Percentiles rank a stretch among this genome's conserved stretches.
phyloP scores from a whole-genome alignment of 2,797 vertebrate species.

The Sciurus vulgaris region DNA sequence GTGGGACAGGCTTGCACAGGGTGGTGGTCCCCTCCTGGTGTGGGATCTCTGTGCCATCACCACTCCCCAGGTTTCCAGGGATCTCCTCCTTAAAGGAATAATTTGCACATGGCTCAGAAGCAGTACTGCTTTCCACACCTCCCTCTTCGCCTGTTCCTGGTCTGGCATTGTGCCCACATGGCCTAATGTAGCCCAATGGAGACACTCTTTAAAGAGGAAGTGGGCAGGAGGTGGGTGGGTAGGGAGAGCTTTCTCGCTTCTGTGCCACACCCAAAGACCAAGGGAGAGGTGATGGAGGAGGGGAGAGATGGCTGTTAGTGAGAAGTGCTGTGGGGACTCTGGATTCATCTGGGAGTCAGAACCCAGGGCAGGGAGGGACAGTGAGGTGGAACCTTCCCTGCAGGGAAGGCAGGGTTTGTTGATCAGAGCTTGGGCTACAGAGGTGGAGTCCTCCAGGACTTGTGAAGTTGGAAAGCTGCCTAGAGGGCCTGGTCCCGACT shows the following conservation, averaged over 20 bases:
- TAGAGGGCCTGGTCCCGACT: background rate
- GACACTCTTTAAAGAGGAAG: slow-evolving; percentile 59
- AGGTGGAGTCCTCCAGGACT: background rate
- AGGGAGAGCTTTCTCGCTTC: background rate
- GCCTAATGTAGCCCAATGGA: slow-evolving; percentile 26
- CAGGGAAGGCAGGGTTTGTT: background rate
- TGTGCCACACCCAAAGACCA: background rate
- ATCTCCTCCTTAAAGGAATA: background rate
- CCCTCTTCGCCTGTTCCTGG: background rate
- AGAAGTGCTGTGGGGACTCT: background rate
- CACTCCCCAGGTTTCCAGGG: background rate
- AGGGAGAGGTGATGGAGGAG: background rate
- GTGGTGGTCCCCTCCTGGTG: background rate
- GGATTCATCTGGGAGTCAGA: too few relatives aligned
- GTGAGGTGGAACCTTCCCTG: background rate
- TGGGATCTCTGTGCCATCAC: background rate
- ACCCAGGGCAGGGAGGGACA: background rate
- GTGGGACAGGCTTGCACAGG: background rate
- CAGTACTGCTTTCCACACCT: background rate
- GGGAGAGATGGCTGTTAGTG: background rate
- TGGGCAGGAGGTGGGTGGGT: background rate
- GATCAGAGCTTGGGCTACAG: background rate
- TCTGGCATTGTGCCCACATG: slow-evolving; percentile 8
- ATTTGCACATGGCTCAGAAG: background rate
- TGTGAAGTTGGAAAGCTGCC: background rate